These are phyloP conservation scores for Strongylocentrotus purpuratus DNA, from an alignment of 35 echinoderm and acorn worm species.

Conservation along the genomic window DNA sequence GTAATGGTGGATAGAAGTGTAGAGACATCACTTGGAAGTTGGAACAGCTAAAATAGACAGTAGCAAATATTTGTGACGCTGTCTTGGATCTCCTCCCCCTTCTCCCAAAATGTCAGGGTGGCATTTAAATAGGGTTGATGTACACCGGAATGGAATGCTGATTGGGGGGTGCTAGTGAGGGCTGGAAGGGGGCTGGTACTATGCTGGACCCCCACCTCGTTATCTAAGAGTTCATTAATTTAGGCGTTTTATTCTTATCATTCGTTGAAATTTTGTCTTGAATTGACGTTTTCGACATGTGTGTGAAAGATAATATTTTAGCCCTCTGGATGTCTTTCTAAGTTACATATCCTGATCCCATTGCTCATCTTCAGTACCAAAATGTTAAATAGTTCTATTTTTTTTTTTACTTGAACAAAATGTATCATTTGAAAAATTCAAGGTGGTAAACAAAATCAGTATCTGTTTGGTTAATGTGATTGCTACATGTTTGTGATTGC, in stretches of 20 bases:
- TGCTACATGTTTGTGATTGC: too few relatives aligned
- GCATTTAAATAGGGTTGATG: neutral
- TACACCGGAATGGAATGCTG: neutral
- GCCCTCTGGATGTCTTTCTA: neutral
- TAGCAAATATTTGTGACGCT: conserved; percentile 1
- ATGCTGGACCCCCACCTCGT: neutral
- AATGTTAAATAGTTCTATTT: too few relatives aligned
- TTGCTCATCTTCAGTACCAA: too few relatives aligned
- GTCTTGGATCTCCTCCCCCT: neutral
- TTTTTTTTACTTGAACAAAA: too few relatives aligned
- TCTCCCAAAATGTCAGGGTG: neutral
- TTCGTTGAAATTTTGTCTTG: neutral
- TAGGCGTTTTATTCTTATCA: neutral
- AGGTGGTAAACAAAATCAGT: too few relatives aligned
- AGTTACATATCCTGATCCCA: too few relatives aligned
- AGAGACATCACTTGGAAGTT: neutral
- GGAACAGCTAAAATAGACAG: neutral
- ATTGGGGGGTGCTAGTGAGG: neutral
- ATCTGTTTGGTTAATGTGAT: too few relatives aligned
- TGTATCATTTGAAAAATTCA: too few relatives aligned
- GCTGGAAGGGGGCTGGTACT: neutral
- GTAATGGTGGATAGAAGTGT: neutral
- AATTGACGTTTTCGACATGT: neutral
- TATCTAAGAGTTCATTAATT: neutral
- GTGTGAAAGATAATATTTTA: neutral